Base-by-base conservation (phyloP, 2,797 vertebrate species). In the Sebastes oblongus region DNA sequence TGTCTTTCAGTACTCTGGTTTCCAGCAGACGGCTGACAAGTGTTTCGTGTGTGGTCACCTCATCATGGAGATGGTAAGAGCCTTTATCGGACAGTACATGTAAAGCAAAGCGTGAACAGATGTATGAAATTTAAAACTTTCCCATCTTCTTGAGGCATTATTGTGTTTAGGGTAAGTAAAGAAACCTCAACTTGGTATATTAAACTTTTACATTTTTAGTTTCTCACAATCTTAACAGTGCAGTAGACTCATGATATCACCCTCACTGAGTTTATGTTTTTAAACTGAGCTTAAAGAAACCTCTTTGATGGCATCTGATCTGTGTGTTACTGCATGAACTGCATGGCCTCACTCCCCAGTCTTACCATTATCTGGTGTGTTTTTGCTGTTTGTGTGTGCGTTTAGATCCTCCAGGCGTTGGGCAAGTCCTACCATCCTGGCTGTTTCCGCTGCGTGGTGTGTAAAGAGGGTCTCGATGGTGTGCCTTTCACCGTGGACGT, bases 31-130 rank as follows among this genome's bases (percentile, higher is more conserved):
- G 0, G 98, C 98, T 0, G 98, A 99, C 86, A 99, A 99, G 94
- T 99, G 98, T 90, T 99, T 99, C 20, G 97, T 99, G 91, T 99
- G 98, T 72, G 98, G 98, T 89, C 98, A 99, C 89, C 98, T 99
- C 92, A 99, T 99, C 94, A 99, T 99, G 98, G 98, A 99, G 93
- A 99, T 99, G 98, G 98, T 99, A 96, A 96, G 97, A 86, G 65
- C 55, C 12, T 81, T n/a, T 14, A 62, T 70, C 64, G 16, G 27
- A 65, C 39, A 24, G 8, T 13, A 54, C 42, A 50, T 8, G 8
- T 4, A 27, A 4, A 81, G 13, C 55, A 71, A 5, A 6, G 22
- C 12, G 24, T 8, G 32, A 46, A 24, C 13, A 13, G 14, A 24
- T 32, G 56, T n/a, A 1, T 12, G 2, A 4, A 10, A 8, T 16